Evolutionary conservation across 2,888 invertebrate species (phyloP).

Genomic region (Pegoplata infirma): DNA sequence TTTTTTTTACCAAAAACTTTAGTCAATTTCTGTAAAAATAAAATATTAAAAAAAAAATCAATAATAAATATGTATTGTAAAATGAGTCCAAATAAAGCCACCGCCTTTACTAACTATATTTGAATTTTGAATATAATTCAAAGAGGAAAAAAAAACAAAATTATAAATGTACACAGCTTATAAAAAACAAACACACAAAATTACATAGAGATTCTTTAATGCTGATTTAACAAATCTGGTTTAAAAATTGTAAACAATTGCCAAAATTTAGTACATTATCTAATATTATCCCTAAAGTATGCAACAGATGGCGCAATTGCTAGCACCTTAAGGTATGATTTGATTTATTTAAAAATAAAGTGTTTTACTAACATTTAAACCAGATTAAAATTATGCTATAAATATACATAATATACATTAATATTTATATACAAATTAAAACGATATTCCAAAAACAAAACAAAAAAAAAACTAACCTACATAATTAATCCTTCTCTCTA

Average conservation of each 20-base stretch:
- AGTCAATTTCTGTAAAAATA: neutral
- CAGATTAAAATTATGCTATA: neutral
- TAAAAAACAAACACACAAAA: conserved; percentile 27
- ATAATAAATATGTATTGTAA: conserved; percentile 64
- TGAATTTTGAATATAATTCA: conserved; percentile 10
- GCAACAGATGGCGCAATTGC: too few relatives aligned
- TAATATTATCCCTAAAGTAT: too few relatives aligned
- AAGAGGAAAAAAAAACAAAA: conserved; percentile 23
- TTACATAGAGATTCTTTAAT: too few relatives aligned
- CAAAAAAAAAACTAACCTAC: conserved; percentile 15
- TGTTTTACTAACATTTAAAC: neutral
- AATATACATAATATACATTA: neutral
- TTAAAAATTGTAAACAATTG: too few relatives aligned
- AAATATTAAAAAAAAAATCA: conserved; percentile 16
- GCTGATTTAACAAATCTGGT: too few relatives aligned
- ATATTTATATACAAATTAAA: conserved; percentile 34
- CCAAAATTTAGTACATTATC: too few relatives aligned
- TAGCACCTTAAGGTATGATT: too few relatives aligned
- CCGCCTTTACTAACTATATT: conserved; percentile 70
- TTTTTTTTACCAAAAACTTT: too few relatives aligned
- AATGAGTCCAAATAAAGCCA: conserved; percentile 76
- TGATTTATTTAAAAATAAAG: too few relatives aligned
- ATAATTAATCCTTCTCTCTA: conserved; percentile 68
- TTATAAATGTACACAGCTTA: conserved; percentile 18
- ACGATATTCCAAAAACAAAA: conserved; percentile 26